phyloP scores from a whole-genome alignment of 2,797 vertebrate species.

The Cottoperca gobio region DNA sequence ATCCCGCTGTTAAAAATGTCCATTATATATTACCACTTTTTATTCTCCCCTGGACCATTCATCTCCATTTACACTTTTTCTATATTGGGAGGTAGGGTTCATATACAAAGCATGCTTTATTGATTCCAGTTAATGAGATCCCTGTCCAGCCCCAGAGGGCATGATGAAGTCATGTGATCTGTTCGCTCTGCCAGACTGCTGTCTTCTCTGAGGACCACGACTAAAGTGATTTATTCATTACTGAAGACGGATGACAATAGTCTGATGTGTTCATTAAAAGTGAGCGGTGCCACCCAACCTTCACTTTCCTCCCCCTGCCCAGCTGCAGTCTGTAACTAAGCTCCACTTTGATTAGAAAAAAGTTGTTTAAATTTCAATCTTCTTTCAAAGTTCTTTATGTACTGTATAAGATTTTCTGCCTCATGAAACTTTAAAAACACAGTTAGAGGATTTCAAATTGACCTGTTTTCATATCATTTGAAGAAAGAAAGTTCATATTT shows the following conservation, averaged over 20 bases:
- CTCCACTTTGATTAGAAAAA: conserved; percentile 35
- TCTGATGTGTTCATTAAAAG: conserved; percentile 63
- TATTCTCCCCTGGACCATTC: too few species aligned
- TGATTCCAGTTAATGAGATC: conserved; percentile 4
- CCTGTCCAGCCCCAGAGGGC: not conserved
- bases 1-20: too few species aligned
- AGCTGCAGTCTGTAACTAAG: conserved; percentile 58
- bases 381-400: conserved; percentile 23
- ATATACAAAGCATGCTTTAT: too few species aligned
- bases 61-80: too few species aligned
- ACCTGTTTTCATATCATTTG: conserved; percentile 41
- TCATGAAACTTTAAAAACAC: conserved; percentile 3
- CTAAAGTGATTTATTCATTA: conserved; percentile 83
- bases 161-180: conserved; percentile 26
- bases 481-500: not conserved
- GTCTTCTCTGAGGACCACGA: conserved; percentile 53
- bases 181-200: conserved; percentile 38
- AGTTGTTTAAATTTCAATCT: conserved; percentile 26
- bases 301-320: conserved; percentile 15
- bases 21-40: too few species aligned
- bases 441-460: not conserved
- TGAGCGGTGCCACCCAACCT: conserved; percentile 34
- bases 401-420: not conserved
- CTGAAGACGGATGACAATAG: conserved; percentile 70
- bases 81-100: too few species aligned